phyloP scores from a whole-genome alignment of 2,888 invertebrate species.

The Ischnus inquisitorius region DNA sequence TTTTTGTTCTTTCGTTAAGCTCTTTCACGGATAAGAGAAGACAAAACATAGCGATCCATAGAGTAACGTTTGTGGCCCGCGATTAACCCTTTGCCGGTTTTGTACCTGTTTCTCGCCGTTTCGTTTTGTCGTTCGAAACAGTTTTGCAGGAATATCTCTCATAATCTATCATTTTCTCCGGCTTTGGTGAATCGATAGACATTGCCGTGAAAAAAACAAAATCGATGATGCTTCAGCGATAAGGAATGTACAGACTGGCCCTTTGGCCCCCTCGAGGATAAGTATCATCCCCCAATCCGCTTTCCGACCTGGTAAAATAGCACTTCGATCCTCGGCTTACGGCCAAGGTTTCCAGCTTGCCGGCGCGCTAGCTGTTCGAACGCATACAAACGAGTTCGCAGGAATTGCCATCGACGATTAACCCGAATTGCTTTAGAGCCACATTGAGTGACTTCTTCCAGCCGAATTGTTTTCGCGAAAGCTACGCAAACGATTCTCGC shows the following conservation, averaged over 20 bases:
- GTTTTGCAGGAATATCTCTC: not conserved
- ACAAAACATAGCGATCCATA: not conserved
- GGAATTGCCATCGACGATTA: conserved; percentile 60
- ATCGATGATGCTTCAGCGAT: conserved; percentile 25
- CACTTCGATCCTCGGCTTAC: conserved; percentile 51
- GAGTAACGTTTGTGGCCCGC: not conserved
- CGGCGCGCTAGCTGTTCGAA: not conserved
- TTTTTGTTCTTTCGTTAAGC: conserved; percentile 21
- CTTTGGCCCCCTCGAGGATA: not conserved
- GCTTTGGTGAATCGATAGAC: not conserved
- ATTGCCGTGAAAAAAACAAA: conserved; percentile 4
- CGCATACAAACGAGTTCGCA: conserved; percentile 26
- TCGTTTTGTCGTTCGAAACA: not conserved
- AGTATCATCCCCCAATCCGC: not conserved
- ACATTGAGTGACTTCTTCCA: conserved; percentile 62
- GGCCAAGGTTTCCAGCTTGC: conserved; percentile 43
- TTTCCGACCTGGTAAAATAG: conserved; percentile 28
- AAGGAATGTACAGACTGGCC: not conserved
- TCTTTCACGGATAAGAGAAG: not conserved
- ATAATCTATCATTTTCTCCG: not conserved
- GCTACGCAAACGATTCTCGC: conserved; percentile 15
- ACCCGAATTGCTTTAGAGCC: conserved; percentile 63
- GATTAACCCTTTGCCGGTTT: not conserved
- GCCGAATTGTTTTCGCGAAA: conserved; percentile 50
- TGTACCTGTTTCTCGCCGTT: not conserved